Evolutionary conservation across 2,888 invertebrate species (phyloP).

Genomic region (Dryobotodes eremita): DNA sequence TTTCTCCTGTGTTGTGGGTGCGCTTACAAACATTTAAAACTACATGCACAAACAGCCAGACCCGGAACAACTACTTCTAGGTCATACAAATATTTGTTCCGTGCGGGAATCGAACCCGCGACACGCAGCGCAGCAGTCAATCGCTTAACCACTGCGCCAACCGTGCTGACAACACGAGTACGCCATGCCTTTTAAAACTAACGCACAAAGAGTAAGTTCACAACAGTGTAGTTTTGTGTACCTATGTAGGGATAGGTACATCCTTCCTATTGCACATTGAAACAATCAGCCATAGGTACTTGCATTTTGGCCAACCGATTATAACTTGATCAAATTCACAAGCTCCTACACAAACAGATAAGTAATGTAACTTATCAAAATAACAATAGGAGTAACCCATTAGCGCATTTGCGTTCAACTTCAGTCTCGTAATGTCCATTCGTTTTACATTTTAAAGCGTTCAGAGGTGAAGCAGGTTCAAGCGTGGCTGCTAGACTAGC

Average conservation of each 20-base stretch:
- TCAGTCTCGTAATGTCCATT: conserved; percentile 52
- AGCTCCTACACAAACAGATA: background rate
- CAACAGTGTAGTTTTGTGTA: background rate
- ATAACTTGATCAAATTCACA: background rate
- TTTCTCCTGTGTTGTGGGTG: too few species aligned
- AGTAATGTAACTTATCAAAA: background rate
- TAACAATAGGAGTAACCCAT: conserved; percentile 31
- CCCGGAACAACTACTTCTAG: too few species aligned
- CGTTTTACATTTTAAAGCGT: conserved; percentile 70
- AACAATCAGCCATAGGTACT: background rate
- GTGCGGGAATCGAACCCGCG: too few species aligned
- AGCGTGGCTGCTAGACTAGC: background rate
- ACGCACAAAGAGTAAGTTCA: too few species aligned
- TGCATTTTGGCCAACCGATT: background rate
- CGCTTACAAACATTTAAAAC: too few species aligned
- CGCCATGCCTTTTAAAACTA: too few species aligned
- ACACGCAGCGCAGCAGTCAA: too few species aligned
- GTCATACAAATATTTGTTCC: too few species aligned
- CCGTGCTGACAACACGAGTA: too few species aligned
- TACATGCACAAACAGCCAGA: too few species aligned
- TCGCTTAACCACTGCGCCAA: too few species aligned
- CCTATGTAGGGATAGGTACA: background rate
- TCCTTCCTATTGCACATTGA: background rate
- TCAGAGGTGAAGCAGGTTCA: conserved; percentile 44
- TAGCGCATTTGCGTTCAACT: conserved; percentile 23